Evolutionary conservation across 2,113 vertebrate genomes (phyloP), one percentile per base, ranked within the genome.

Genomic region (Porphyrio hochstetteri): DNA sequence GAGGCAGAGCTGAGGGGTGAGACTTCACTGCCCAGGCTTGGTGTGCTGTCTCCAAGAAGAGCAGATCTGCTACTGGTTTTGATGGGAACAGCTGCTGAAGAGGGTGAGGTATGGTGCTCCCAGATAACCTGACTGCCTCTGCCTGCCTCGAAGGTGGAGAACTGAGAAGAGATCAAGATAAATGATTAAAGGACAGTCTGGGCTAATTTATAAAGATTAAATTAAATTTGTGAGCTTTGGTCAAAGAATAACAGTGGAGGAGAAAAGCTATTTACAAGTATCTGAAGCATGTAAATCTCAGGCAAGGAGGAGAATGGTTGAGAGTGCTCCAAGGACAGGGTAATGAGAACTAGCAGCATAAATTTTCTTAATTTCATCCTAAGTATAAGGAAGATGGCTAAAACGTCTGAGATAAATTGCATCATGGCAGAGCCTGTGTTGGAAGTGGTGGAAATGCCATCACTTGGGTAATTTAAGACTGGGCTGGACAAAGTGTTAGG

Each of bases 311-410:
- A 93, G 74, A 86, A 83, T 36, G 50, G 68, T 63, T 92, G 72
- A 92, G 84, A 93, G 70, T 93, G 68, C 92, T 95, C 90, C 93
- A 95, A 96, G 92, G 92, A 88, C 88, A 85, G 40, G 29, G 88
- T 93, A 96, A 96, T 80, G 75, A 95, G 86, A 97, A 90, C 68
- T 79, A 93, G 91, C 63, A 79, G 86, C 82, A 97, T 96, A 88
- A 93, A 96, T 95, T 96, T 92, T 91, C 85, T 93, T 96, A 89
- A 96, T 95, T 97, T 93, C 88, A 63, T 93, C 91, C 86, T 96
- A 92, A 95, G 90, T 94, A 88, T 90, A 94, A 88, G 71, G 78
- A 90, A 87, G 91, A 94, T 0, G 1, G 79, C 74, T 90, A 74
- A 92, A 96, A 86, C 33, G 78, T 91, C 86, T 2, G 36, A 88